Percentiles rank a stretch among this genome's conserved stretches.
phyloP scores from a whole-genome alignment of 1,140 invertebrate species.

The Calephelis nemesis region DNA sequence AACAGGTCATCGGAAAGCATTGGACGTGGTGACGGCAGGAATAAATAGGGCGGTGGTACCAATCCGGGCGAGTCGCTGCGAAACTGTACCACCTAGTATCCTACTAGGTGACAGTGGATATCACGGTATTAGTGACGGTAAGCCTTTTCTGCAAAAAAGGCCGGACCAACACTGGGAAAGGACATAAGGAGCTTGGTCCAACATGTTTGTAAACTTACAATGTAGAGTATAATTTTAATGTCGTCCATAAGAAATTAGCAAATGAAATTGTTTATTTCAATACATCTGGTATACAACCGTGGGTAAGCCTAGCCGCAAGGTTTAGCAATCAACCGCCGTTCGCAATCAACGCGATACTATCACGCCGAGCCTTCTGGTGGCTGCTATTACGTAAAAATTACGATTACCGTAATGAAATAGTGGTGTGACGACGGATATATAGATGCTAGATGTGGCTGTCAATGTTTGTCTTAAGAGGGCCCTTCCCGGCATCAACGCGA shows the following conservation, averaged over 20 bases:
- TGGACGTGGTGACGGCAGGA: too few relatives aligned
- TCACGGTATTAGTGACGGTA: too few relatives aligned
- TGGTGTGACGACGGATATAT: constrained; percentile 23
- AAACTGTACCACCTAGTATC: too few relatives aligned
- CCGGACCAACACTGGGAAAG: too few relatives aligned
- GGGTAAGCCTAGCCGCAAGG: constrained; percentile 50
- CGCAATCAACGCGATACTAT: constrained; percentile 60
- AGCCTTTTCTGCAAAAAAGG: too few relatives aligned
- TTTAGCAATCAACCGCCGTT: constrained; percentile 53
- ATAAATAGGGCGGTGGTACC: too few relatives aligned
- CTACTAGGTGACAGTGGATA: too few relatives aligned
- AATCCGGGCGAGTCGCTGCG: too few relatives aligned
- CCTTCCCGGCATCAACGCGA: too few relatives aligned
- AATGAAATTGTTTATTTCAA: constrained; percentile 14
- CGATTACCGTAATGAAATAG: constrained; percentile 73
- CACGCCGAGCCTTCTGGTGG: constrained; percentile 36
- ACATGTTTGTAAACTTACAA: too few relatives aligned
- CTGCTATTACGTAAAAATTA: constrained; percentile 69
- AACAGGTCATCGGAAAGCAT: too few relatives aligned
- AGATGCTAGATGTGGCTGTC: constrained; percentile 40
- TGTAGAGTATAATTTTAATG: background rate
- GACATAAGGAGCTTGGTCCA: too few relatives aligned
- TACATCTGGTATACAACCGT: constrained; percentile 35
- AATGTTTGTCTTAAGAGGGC: background rate
- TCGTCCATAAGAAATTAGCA: constrained; percentile 4